phyloP scores from a whole-genome alignment of 2,113 vertebrate species.

The Acanthisitta chloris region DNA sequence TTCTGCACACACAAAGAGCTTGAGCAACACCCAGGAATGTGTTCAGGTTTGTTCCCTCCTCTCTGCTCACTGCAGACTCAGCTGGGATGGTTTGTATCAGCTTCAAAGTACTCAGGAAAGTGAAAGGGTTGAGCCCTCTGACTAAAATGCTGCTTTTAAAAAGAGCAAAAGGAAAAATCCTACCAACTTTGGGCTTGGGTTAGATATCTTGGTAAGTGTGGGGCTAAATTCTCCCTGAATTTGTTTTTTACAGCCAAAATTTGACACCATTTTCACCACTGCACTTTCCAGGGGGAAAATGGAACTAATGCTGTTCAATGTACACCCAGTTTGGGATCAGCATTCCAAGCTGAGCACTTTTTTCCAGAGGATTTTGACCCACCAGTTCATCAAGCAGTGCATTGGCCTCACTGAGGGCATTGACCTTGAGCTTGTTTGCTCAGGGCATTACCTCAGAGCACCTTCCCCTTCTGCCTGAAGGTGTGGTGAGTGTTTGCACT shows the following conservation, averaged over 20 bases:
- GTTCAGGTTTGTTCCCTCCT: neutral
- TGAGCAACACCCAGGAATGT: neutral
- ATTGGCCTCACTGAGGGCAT: neutral
- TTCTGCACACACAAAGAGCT: neutral
- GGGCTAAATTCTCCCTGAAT: neutral
- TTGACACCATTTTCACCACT: neutral
- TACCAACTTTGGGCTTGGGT: neutral
- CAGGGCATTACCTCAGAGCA: neutral
- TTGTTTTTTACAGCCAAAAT: neutral
- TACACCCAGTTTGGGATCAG: neutral
- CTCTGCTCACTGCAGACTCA: neutral
- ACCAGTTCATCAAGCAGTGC: neutral
- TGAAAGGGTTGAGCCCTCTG: neutral
- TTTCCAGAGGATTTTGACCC: neutral
- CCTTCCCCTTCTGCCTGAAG: neutral
- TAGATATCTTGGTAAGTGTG: neutral
- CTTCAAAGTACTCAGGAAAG: neutral
- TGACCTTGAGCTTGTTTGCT: neutral
- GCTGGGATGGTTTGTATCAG: neutral
- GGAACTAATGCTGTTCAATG: too few species aligned
- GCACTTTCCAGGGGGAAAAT: neutral
- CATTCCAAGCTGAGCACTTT: rapidly evolving
- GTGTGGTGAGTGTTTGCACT: neutral
- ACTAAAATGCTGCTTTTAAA: neutral
- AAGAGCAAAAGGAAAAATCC: neutral